Percentiles rank a stretch among this genome's conserved stretches.
Conservation (phyloP, 2,113 vertebrate species). For the Lepus americanus region DNA sequence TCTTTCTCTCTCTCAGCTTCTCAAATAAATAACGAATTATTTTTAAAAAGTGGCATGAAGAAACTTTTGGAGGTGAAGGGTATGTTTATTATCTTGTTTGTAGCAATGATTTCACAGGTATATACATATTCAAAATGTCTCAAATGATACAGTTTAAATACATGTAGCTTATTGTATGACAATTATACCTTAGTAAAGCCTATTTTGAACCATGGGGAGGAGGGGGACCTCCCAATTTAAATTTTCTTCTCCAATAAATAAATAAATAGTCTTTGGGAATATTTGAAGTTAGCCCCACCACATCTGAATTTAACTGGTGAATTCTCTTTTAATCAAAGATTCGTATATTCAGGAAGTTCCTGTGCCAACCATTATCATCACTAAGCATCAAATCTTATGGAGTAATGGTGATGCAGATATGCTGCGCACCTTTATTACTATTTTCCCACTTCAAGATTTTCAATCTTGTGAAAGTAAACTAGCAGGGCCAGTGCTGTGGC, state of each 20-base stretch:
- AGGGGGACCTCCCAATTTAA: not conserved
- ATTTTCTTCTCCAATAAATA: not conserved
- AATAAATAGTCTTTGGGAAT: not conserved
- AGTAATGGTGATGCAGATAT: not conserved
- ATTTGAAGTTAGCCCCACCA: not conserved
- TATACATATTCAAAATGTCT: not conserved
- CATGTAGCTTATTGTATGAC: not conserved
- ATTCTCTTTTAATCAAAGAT: constrained; percentile 30
- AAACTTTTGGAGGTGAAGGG: not conserved
- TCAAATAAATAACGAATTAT: too few relatives aligned
- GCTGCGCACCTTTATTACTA: not conserved
- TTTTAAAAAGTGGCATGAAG: not conserved
- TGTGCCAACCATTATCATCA: not conserved
- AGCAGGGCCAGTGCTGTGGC: too few relatives aligned
- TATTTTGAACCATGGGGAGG: not conserved
- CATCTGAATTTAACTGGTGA: not conserved
- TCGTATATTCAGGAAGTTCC: not conserved
- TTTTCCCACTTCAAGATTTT: constrained; percentile 40
- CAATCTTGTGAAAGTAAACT: not conserved
- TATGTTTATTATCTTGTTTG: not conserved
- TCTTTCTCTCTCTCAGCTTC: too few relatives aligned
- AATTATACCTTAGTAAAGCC: not conserved
- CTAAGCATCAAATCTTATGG: not conserved
- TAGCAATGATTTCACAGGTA: not conserved
- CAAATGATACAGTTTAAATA: constrained; percentile 13